A percentile compares a stretch with the other conserved stretches of the same genome.
Evolutionary conservation across 2,797 vertebrate genomes (phyloP).

Genomic region (Acanthurus tractus): DNA sequence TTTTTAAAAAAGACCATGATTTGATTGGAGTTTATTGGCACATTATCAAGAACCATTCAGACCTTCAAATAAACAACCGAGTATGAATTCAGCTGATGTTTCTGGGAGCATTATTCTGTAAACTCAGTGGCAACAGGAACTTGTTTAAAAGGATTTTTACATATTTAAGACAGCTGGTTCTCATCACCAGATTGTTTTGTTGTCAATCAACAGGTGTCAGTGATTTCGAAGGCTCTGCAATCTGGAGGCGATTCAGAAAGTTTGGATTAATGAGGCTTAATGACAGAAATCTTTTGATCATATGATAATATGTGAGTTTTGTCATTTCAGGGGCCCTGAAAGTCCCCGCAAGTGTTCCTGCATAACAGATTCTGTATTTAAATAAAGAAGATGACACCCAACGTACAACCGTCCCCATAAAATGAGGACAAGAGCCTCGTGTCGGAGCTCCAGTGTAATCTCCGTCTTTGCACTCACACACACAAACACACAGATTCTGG

Average conservation of each 20-base stretch:
- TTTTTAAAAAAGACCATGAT: background rate
- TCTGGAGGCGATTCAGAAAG: constrained; percentile 26
- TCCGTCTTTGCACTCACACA: too few relatives aligned
- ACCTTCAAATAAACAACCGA: background rate
- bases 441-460: too few relatives aligned
- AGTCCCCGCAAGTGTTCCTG: constrained; percentile 6
- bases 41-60: constrained; percentile 30
- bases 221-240: constrained; percentile 30
- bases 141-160: constrained; percentile 17
- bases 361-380: constrained; percentile 9
- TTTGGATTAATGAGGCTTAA: constrained; percentile 46
- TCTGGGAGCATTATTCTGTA: constrained; percentile 13
- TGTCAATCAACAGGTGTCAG: constrained; percentile 37
- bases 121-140: constrained; percentile 21
- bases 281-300: constrained; percentile 33
- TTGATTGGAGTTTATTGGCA: constrained; percentile 9
- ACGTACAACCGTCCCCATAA: too few relatives aligned
- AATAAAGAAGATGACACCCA: too few relatives aligned
- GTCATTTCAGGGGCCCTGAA: background rate
- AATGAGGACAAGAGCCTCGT: too few relatives aligned
- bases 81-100: constrained; percentile 8
- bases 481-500: too few relatives aligned
- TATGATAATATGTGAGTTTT: background rate
- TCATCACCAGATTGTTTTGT: constrained; percentile 18
- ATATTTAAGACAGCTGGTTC: constrained; percentile 3